A percentile compares a stretch with the other conserved stretches of the same genome.
Evolutionary conservation across 2,888 invertebrate species (phyloP).

Genomic region (Trichopoda pennipes): DNA sequence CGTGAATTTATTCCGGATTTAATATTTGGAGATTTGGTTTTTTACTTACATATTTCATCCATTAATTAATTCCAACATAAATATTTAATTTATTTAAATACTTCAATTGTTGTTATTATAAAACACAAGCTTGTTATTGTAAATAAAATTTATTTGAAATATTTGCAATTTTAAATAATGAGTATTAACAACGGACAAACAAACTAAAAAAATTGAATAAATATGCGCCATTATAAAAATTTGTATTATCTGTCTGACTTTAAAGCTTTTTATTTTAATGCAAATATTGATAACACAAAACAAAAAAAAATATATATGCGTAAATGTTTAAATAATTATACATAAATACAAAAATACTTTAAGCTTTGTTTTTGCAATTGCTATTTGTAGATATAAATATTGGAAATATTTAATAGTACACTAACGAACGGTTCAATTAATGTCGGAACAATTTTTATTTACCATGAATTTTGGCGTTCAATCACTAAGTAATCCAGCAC

Average conservation of each 20-base stretch:
- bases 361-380: not conserved
- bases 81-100: not conserved
- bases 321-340: not conserved
- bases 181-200: conserved; percentile 1
- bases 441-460: too few species aligned
- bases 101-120: conserved; percentile 23
- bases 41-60: too few species aligned
- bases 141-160: conserved; percentile 39
- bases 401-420: not conserved
- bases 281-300: conserved; percentile 12
- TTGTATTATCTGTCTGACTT: conserved; percentile 34
- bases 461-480: too few species aligned
- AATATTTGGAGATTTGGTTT: too few species aligned
- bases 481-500: too few species aligned
- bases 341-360: too few species aligned
- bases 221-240: conserved; percentile 37
- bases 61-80: too few species aligned
- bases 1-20: too few species aligned
- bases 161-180: conserved; percentile 18
- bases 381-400: not conserved
- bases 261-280: conserved; percentile 24
- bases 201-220: conserved; percentile 3
- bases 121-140: conserved; percentile 55
- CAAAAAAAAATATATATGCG: not conserved
- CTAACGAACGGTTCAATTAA: too few species aligned